Evolutionary conservation across 2,113 vertebrate species (phyloP).

Genomic region (Furnarius figulus): DNA sequence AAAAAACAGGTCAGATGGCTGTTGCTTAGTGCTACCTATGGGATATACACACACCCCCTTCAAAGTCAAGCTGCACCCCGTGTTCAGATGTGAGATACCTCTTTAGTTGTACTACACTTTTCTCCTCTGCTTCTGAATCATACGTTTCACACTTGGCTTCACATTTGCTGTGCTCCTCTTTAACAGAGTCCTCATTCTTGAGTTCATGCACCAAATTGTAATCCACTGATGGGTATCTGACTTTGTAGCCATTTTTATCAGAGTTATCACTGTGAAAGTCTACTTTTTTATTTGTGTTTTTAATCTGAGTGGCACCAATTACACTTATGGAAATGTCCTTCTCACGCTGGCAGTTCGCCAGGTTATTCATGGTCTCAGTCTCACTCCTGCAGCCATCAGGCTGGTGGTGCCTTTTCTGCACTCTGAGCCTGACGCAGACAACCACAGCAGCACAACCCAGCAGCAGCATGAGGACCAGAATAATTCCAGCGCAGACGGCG

Average conservation of each 20-base stretch:
- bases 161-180: conserved; percentile 79
- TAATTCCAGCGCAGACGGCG: conserved; percentile 87
- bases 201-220: conserved; percentile 95
- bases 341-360: conserved; percentile 89
- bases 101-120: conserved; percentile 80
- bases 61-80: background rate
- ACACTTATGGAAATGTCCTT: conserved; percentile 88
- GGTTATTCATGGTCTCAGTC: conserved; percentile 97
- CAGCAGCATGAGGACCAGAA: conserved; percentile 89
- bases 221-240: conserved; percentile 89
- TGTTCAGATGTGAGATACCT: conserved; percentile 73
- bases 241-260: conserved; percentile 89
- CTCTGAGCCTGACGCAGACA: conserved; percentile 86
- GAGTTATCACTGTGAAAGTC: conserved; percentile 87
- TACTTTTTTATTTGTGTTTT: conserved; percentile 97
- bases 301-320: conserved; percentile 88
- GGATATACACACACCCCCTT: background rate
- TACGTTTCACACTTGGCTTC: conserved; percentile 84
- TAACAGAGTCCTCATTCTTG: conserved; percentile 81
- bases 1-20: conserved; percentile 16
- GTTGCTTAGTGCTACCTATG: background rate
- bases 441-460: conserved; percentile 87
- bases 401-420: conserved; percentile 83
- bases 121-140: conserved; percentile 83
- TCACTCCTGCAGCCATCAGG: conserved; percentile 82